Evolutionary conservation across 2,888 invertebrate genomes (phyloP).

Genomic region (Limnephilus rhombicus): DNA sequence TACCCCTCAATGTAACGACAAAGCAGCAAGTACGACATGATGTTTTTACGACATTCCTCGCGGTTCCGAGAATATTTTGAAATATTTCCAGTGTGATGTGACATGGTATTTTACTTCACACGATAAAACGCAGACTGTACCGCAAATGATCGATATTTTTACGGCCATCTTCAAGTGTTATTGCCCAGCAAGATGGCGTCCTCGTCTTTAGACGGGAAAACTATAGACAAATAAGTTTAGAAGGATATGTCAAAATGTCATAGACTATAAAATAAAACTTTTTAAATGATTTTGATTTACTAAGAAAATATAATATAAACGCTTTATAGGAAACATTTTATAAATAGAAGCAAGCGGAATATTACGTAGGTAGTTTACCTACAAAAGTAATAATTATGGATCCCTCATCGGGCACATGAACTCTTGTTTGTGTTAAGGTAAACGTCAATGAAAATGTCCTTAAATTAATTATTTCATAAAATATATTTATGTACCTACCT

Average conservation of each 20-base stretch:
- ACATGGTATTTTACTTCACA: conserved; percentile 17
- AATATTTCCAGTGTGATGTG: not conserved
- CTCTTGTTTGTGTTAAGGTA: no score
- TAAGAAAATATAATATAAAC: no score
- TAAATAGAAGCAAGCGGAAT: no score
- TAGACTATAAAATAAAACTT: no score
- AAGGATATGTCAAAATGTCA: not conserved
- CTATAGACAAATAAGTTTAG: not conserved
- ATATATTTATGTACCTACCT: no score
- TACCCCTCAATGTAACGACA: not conserved
- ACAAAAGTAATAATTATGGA: no score
- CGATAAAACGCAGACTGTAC: conserved; percentile 31
- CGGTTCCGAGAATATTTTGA: not conserved
- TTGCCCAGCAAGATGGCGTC: conserved; percentile 31
- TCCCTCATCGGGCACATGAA: no score
- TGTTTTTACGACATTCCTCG: not conserved
- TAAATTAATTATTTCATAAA: no score
- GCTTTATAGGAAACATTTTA: no score
- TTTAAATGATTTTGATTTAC: no score
- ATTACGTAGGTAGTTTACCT: no score
- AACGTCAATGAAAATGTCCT: no score
- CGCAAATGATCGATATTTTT: conserved; percentile 43
- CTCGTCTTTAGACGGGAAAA: not conserved
- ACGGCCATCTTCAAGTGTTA: conserved; percentile 31
- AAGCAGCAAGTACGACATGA: not conserved